phyloP scores from a whole-genome alignment of 2,888 invertebrate genomes.

The Pherbina coryleti region DNA sequence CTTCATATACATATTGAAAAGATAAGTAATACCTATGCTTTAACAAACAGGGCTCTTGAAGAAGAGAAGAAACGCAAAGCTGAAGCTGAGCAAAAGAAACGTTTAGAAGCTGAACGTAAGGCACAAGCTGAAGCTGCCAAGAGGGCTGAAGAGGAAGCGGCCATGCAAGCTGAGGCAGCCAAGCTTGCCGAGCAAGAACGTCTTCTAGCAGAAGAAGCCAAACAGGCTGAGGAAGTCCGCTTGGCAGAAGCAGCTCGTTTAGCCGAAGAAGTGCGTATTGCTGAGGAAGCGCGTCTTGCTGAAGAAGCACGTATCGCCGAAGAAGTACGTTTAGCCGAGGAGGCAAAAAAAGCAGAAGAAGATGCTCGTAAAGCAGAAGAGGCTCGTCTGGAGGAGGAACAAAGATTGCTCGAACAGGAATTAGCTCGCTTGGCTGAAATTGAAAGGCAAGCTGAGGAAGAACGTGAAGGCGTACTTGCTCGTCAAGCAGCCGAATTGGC shows the following conservation, averaged over 20 bases:
- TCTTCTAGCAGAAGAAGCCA: constrained; percentile 67
- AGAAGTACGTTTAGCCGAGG: constrained; percentile 69
- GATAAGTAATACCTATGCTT: constrained; percentile 19
- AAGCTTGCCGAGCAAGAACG: constrained; percentile 68
- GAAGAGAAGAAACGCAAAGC: constrained; percentile 74
- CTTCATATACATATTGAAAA: background rate
- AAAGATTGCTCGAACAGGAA: constrained; percentile 71
- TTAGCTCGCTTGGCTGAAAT: constrained; percentile 70
- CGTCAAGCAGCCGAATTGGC: constrained; percentile 80
- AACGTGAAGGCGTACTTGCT: constrained; percentile 76
- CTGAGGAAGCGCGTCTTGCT: constrained; percentile 70
- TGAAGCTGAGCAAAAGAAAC: constrained; percentile 70
- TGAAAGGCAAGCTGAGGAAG: constrained; percentile 72
- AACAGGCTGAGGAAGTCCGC: constrained; percentile 70
- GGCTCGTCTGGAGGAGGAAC: constrained; percentile 70
- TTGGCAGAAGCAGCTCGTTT: constrained; percentile 49
- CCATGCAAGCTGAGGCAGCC: constrained; percentile 69
- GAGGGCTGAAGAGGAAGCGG: constrained; percentile 60
- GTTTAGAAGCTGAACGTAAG: constrained; percentile 68
- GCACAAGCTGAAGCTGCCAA: constrained; percentile 63
- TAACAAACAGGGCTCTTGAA: constrained; percentile 70
- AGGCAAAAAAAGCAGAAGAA: constrained; percentile 68
- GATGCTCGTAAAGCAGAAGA: constrained; percentile 70
- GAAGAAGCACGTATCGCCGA: constrained; percentile 68
- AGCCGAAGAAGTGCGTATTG: constrained; percentile 51